Evolutionary conservation across 2,888 invertebrate genomes (phyloP).

Genomic region (Linnaemya tessellans): DNA sequence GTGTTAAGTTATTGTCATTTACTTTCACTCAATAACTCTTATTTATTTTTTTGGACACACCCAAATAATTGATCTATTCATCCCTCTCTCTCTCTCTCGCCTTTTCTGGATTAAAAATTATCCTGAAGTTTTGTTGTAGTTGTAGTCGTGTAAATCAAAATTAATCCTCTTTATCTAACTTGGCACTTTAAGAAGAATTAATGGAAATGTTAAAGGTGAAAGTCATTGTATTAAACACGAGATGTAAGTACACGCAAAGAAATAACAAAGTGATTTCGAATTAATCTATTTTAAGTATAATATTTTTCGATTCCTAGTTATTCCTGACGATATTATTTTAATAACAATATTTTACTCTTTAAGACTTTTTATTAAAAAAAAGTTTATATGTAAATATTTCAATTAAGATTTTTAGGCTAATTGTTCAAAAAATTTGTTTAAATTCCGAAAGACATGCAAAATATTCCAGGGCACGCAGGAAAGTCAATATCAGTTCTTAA

Average conservation of each 20-base stretch:
- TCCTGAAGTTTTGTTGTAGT: background rate
- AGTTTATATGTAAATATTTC: no score
- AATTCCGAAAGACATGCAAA: no score
- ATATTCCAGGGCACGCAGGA: no score
- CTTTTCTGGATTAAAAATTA: background rate
- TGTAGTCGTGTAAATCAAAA: slow-evolving; percentile 1
- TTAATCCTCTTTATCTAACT: slow-evolving; percentile 16
- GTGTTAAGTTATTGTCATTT: slow-evolving; percentile 56
- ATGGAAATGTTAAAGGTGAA: background rate
- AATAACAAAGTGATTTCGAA: no score
- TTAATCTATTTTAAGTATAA: no score
- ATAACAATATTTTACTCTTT: no score
- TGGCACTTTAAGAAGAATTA: slow-evolving; percentile 7
- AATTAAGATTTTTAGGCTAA: no score
- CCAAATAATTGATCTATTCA: background rate
- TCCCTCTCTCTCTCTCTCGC: background rate
- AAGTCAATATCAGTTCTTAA: no score
- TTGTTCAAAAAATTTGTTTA: no score
- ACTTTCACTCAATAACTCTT: background rate
- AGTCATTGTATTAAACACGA: background rate
- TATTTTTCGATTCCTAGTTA: no score
- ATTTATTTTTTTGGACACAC: background rate
- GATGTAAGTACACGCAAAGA: background rate
- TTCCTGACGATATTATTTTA: no score
- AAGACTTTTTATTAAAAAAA: no score